phyloP scores from a whole-genome alignment of 2,113 vertebrate genomes.

The Larimichthys crocea region DNA sequence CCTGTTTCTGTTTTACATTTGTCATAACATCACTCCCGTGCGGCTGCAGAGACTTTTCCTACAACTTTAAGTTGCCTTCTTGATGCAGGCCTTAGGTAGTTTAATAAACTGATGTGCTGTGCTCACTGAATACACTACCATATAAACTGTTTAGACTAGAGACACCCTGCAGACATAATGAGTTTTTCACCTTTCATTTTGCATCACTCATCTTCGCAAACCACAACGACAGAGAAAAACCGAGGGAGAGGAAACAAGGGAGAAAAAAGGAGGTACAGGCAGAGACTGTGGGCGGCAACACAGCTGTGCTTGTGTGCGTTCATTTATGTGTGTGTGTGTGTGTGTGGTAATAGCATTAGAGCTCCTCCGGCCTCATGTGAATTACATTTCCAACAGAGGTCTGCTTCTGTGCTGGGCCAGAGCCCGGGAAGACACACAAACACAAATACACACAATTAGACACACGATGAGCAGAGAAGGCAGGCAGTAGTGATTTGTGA shows the following conservation, averaged over 20 bases:
- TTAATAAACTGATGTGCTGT: background rate
- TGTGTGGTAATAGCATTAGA: constrained; percentile 74
- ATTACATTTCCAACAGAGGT: constrained; percentile 78
- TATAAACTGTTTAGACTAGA: background rate
- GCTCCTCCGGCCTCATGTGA: constrained; percentile 75
- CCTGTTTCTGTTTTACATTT: constrained; percentile 8
- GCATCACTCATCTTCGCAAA: constrained; percentile 35
- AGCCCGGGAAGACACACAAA: constrained; percentile 52
- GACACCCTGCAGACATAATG: constrained; percentile 32
- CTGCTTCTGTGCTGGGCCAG: constrained; percentile 74
- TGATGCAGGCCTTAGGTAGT: background rate
- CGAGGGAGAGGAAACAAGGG: constrained; percentile 33
- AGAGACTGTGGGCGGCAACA: constrained; percentile 61
- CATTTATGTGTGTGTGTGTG: constrained; percentile 24
- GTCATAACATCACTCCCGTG: background rate
- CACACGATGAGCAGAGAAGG: constrained; percentile 34
- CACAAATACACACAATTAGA: constrained; percentile 17
- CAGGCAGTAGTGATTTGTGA: constrained; percentile 36
- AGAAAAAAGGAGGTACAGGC: constrained; percentile 29
- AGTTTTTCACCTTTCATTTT: constrained; percentile 28
- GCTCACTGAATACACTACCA: background rate
- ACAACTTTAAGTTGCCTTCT: background rate
- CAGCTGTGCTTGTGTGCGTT: constrained; percentile 55
- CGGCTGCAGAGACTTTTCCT: background rate
- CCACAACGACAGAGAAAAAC: constrained; percentile 24